Base-by-base conservation (phyloP, 1,140 invertebrate species). In the Lycorma delicatula region DNA sequence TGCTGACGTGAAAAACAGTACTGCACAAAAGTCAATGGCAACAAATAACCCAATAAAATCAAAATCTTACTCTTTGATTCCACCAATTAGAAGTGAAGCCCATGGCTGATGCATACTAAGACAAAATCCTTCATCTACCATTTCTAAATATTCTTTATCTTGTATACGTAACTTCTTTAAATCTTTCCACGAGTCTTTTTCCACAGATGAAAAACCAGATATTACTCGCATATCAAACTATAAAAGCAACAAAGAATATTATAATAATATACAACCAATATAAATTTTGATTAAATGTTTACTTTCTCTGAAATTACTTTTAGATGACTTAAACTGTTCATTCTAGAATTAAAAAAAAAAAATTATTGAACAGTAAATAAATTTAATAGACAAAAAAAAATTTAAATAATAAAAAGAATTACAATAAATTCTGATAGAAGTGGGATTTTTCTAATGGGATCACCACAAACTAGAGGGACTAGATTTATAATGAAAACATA, bases 71-170 rank as follows among this genome's bases (percentile, higher is more conserved):
- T 79, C 79, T 80, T 97, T 98, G 58, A 97, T 96, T 50, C 93
- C 94, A 22, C 82, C 78, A 3, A 96, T 81, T 0, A 98, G 75
- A 20, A 98, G 75, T 1, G 91, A 93, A 7, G 95, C 96, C 81
- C 89, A 97, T 0, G 96, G 96, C 68, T 98, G 95, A 75, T 95
- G 92, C 84, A 98, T 86, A 66, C 90, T 94, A 5, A 98, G 72
- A 74, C 94, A 97, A 61, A 84, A 75, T 1, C 93, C 93, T 63
- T 85, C 77, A 75, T 98, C 95, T 36, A 80, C 79, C 82, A 95
- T 92, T 76, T 93, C 87, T 63, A 89, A 80, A 50, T 93, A 76
- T 65, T 91, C 84, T 56, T 80, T 79, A 69, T 97, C 92, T 72
- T 95, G 92, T 28, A 95, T 77, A 26, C 82, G 36, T 36, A 22